phyloP scores from a whole-genome alignment of 2,113 vertebrate species.

The Notiomystis cincta region DNA sequence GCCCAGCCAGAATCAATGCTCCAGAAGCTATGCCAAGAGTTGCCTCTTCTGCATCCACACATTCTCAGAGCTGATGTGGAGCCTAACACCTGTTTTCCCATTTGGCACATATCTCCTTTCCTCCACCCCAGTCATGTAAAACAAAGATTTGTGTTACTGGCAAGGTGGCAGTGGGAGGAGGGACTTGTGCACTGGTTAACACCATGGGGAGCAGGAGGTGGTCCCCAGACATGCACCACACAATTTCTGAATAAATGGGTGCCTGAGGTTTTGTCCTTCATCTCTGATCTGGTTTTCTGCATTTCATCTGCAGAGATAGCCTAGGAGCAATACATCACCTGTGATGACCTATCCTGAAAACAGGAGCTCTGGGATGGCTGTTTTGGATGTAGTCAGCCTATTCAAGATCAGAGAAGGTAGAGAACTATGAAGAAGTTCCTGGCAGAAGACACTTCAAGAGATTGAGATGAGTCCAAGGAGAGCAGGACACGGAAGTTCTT shows the following conservation, averaged over 20 bases:
- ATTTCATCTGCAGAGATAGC: background rate
- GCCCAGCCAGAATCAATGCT: background rate
- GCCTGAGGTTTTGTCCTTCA: background rate
- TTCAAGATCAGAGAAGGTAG: background rate
- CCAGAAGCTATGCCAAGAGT: background rate
- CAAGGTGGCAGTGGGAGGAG: background rate
- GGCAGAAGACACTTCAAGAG: background rate
- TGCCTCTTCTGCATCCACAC: background rate
- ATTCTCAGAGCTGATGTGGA: background rate
- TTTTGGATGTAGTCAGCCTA: background rate
- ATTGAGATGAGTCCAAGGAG: background rate
- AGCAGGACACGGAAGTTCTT: background rate
- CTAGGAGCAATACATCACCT: background rate
- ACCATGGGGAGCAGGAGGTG: background rate
- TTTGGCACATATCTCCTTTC: fast-evolving
- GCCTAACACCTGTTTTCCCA: background rate
- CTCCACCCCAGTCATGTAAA: background rate
- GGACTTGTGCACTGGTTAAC: background rate
- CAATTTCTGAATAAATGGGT: background rate
- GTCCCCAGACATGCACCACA: background rate
- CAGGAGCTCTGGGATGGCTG: background rate
- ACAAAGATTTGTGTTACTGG: background rate
- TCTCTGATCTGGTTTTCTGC: background rate
- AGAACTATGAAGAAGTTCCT: background rate
- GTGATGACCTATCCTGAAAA: background rate